These are phyloP conservation scores for Corythaeola cristata DNA, from an alignment of 2,113 vertebrate species.

Conservation along the genomic window DNA sequence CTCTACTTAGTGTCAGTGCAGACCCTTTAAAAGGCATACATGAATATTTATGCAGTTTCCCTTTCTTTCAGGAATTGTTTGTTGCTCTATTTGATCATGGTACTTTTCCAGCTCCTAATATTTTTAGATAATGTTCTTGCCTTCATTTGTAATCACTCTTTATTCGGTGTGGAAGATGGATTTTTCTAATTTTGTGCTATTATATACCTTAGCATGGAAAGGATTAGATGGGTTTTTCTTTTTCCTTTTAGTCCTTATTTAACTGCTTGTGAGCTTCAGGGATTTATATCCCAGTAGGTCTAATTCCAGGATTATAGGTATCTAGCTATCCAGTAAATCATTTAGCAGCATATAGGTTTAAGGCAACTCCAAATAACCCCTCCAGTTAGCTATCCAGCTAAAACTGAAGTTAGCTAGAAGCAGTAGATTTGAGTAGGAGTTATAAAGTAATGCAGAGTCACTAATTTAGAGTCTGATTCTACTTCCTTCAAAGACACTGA, in stretches of 20 bases:
- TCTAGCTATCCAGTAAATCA: slow-evolving; percentile 64
- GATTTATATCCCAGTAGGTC: slow-evolving; percentile 59
- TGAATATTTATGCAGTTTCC: slow-evolving; percentile 1
- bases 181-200: slow-evolving; percentile 61
- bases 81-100: neutral
- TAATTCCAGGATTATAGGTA: slow-evolving; percentile 69
- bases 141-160: slow-evolving; percentile 48
- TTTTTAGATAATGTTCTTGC: slow-evolving; percentile 41
- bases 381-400: slow-evolving; percentile 35
- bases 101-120: slow-evolving; percentile 1
- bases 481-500: neutral
- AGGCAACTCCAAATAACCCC: slow-evolving; percentile 54
- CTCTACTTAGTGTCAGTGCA: neutral
- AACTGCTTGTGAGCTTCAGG: slow-evolving; percentile 55
- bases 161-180: slow-evolving; percentile 35
- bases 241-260: slow-evolving; percentile 57
- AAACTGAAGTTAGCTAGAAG: slow-evolving; percentile 28
- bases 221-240: slow-evolving; percentile 62
- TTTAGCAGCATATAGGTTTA: slow-evolving; percentile 54
- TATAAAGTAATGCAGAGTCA: slow-evolving; percentile 4
- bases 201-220: slow-evolving; percentile 57
- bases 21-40: neutral
- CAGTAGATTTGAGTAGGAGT: neutral
- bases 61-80: slow-evolving; percentile 23
- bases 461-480: slow-evolving; percentile 21